phyloP scores from a whole-genome alignment of 1,140 invertebrate genomes.

The Drosophila pandora region DNA sequence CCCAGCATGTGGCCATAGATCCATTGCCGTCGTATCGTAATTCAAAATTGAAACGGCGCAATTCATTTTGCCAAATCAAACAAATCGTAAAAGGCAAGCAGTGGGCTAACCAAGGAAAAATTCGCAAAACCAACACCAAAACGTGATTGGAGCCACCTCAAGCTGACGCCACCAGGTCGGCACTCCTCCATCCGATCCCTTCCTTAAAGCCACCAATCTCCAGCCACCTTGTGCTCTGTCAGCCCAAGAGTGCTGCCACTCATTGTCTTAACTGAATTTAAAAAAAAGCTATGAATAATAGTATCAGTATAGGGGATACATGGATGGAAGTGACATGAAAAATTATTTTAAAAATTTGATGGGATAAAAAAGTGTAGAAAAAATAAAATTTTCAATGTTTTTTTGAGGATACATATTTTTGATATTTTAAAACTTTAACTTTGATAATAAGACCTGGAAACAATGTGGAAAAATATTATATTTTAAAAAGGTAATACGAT shows the following conservation, averaged over 20 bases:
- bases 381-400: too few relatives aligned
- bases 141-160: constrained; percentile 80
- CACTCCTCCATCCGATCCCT: constrained; percentile 20
- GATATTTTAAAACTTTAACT: too few relatives aligned
- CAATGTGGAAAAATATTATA: too few relatives aligned
- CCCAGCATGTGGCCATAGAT: constrained; percentile 58
- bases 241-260: not conserved
- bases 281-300: too few relatives aligned
- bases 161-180: constrained; percentile 66
- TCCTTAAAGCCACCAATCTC: constrained; percentile 16
- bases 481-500: not conserved
- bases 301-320: too few relatives aligned
- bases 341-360: too few relatives aligned
- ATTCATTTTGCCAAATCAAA: constrained; percentile 81
- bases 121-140: constrained; percentile 30
- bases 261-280: too few relatives aligned
- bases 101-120: constrained; percentile 47
- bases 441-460: too few relatives aligned
- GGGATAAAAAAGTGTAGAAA: too few relatives aligned
- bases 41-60: constrained; percentile 76
- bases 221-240: constrained; percentile 14
- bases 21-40: constrained; percentile 54
- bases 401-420: too few relatives aligned
- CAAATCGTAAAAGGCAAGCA: constrained; percentile 79
- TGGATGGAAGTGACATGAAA: too few relatives aligned